These are phyloP conservation scores for Plemyria rubiginata DNA, from an alignment of 2,888 invertebrate genomes.

Conservation along the genomic window DNA sequence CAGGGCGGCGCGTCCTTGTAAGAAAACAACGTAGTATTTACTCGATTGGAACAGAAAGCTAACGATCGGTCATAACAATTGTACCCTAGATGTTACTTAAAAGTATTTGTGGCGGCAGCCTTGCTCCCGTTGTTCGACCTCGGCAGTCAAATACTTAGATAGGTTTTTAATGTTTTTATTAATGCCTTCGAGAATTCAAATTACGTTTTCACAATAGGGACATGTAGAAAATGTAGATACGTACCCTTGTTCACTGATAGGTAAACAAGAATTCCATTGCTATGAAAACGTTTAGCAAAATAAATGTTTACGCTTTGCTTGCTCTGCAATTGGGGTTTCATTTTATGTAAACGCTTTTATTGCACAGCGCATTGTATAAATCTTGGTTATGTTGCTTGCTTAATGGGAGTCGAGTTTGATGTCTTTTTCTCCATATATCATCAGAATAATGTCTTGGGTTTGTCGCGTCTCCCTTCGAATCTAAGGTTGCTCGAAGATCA, in stretches of 20 bases:
- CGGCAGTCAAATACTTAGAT: slow-evolving; percentile 33
- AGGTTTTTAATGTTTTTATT: slow-evolving; percentile 48
- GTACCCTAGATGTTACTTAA: slow-evolving; percentile 23
- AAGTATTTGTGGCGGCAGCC: slow-evolving; percentile 45
- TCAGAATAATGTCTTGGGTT: slow-evolving; percentile 9
- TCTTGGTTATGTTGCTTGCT: slow-evolving; percentile 35
- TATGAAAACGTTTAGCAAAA: slow-evolving; percentile 37
- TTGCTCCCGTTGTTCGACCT: slow-evolving; percentile 56
- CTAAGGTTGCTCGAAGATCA: slow-evolving; percentile 23
- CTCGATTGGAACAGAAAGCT: slow-evolving; percentile 38
- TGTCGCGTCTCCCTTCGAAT: slow-evolving; percentile 1
- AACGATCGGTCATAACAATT: slow-evolving; percentile 31
- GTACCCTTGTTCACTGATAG: slow-evolving; percentile 35
- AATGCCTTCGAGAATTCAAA: slow-evolving; percentile 32
- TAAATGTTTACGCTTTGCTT: slow-evolving; percentile 35
- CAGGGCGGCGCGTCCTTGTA: slow-evolving; percentile 39
- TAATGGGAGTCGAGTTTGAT: slow-evolving; percentile 32
- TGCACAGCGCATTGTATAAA: slow-evolving; percentile 43
- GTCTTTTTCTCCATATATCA: slow-evolving; percentile 23
- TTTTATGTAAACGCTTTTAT: slow-evolving; percentile 42
- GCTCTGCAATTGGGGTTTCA: slow-evolving; percentile 43
- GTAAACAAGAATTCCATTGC: slow-evolving; percentile 49
- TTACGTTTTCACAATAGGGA: slow-evolving; percentile 30
- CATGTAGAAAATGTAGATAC: too few species aligned
- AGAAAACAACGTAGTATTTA: slow-evolving; percentile 33